Evolutionary conservation across 2,113 vertebrate species (phyloP), one percentile per base, ranked within the genome.

Genomic region (Calypte anna): DNA sequence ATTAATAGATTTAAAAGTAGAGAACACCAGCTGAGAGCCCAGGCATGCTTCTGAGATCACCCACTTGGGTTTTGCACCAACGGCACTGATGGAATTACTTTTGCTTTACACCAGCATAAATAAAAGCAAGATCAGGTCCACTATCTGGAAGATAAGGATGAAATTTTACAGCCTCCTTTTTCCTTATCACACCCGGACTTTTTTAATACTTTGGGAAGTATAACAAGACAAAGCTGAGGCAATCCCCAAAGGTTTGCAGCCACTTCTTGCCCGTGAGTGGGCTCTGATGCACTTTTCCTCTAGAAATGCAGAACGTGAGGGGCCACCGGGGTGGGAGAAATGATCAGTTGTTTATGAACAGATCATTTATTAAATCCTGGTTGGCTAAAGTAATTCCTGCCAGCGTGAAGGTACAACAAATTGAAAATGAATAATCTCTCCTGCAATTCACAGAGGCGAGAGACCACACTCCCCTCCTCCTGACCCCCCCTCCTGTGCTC

Each of bases 311-410:
- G 81, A 54, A 86, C 7, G 22, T 1, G 4, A 48, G 53, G 24
- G 40, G 94, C 72, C 72, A 31, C 2, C 6, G 67, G 12, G 36
- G 78, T 53, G 3, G 11, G 73, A 67, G 44, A 83, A 94, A 94
- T 69, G 94, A 91, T 93, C 86, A 63, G 87, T 66, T 85, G 76
- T 91, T 95, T 86, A 95, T 58, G 94, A 92, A 72, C 63, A 43
- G 78, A 86, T 88, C 75, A 92, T 95, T 96, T 95, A 88, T 96
- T 96, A 96, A 96, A 96, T 96, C 95, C 84, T 40, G 57, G 92
- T 94, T 86, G 94, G 96, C 88, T 96, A 43, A 86, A 96, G 94
- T 70, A 90, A 95, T 93, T 96, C 94, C 90, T 95, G 93, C 82
- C 88, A 74, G 83, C 6, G 15, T 36, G 94, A 86, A 96, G 95